These are phyloP conservation scores for Taenaris catops DNA, from an alignment of 2,888 invertebrate genomes.

Conservation along the genomic window DNA sequence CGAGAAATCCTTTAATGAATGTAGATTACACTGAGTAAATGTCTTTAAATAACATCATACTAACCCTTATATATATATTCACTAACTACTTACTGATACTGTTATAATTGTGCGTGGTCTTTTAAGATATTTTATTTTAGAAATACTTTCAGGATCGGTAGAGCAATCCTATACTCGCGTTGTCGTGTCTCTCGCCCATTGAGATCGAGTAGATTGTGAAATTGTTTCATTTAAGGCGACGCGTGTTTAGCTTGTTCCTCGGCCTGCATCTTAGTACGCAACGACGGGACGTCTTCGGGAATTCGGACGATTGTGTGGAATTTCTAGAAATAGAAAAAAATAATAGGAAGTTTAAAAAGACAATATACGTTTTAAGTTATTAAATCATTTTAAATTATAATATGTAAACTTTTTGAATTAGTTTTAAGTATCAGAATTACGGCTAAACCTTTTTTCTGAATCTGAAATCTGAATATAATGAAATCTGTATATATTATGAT, in stretches of 20 bases:
- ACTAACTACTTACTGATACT: conserved; percentile 26
- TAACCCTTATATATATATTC: conserved; percentile 6
- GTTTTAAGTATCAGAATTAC: no score
- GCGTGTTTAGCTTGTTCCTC: conserved; percentile 67
- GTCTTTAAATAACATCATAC: not conserved
- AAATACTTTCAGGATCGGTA: conserved; percentile 7
- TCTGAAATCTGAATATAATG: no score
- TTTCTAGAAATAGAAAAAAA: conserved; percentile 84
- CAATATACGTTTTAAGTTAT: no score
- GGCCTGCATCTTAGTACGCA: conserved; percentile 89
- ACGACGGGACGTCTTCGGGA: conserved; percentile 88
- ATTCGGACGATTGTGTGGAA: conserved; percentile 90
- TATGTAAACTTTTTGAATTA: no score
- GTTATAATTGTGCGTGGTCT: conserved; percentile 39
- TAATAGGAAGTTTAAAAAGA: no score
- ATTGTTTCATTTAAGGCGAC: conserved; percentile 35
- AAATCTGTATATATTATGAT: no score
- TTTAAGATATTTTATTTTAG: conserved; percentile 28
- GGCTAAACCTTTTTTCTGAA: no score
- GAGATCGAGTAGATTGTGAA: conserved; percentile 23
- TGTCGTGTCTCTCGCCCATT: conserved; percentile 24
- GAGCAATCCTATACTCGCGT: conserved; percentile 11
- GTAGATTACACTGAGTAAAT: conserved; percentile 17
- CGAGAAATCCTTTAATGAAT: conserved; percentile 16
- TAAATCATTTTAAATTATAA: no score